These are phyloP conservation scores for Tachina fera DNA, from an alignment of 2,888 invertebrate genomes.

Conservation along the genomic window DNA sequence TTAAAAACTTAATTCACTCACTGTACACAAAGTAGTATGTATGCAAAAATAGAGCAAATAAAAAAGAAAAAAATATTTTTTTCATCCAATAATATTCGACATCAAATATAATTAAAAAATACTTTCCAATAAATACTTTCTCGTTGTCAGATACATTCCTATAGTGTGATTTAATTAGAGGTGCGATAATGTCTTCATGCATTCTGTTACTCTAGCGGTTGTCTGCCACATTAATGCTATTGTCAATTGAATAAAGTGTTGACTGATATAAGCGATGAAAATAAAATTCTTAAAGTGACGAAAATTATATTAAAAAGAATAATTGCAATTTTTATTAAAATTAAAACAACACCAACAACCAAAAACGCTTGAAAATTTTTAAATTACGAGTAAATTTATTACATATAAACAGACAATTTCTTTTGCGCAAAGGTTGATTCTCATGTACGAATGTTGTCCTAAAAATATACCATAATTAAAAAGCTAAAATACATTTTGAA, in stretches of 20 bases:
- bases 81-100: too few relatives aligned
- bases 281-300: constrained; percentile 27
- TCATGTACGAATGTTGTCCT: constrained; percentile 2
- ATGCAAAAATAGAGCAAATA: too few relatives aligned
- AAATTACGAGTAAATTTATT: constrained; percentile 42
- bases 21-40: too few relatives aligned
- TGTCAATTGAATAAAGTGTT: constrained; percentile 47
- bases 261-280: constrained; percentile 55
- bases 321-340: constrained; percentile 34
- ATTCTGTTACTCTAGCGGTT: constrained; percentile 32
- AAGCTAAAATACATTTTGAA: constrained; percentile 16
- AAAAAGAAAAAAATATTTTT: too few relatives aligned
- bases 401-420: constrained; percentile 37
- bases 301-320: constrained; percentile 36
- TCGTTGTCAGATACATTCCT: constrained; percentile 1
- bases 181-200: constrained; percentile 42
- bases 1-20: too few relatives aligned
- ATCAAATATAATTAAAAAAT: neutral
- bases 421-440: constrained; percentile 23
- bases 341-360: constrained; percentile 34
- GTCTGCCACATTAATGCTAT: constrained; percentile 54
- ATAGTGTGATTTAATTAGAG: constrained; percentile 51
- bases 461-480: constrained; percentile 27
- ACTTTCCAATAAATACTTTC: neutral
- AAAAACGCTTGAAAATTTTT: constrained; percentile 19